phyloP scores from a whole-genome alignment of 2,797 vertebrate genomes.

The Diglossa cyanea region DNA sequence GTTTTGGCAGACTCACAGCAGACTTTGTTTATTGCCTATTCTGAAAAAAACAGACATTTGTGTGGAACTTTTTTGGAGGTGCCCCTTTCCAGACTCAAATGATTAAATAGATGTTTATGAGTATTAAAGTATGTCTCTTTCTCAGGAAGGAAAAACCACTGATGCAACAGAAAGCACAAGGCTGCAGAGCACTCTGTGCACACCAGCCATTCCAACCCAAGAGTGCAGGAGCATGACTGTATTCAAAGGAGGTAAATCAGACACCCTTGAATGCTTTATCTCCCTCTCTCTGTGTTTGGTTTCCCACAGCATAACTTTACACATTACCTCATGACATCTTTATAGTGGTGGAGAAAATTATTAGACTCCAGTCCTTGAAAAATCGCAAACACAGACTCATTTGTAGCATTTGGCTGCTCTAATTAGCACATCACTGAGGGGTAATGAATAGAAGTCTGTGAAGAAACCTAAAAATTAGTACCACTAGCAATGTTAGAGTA shows the following conservation, averaged over 20 bases:
- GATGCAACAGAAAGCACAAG: background rate
- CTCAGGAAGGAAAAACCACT: background rate
- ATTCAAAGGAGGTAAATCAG: constrained; percentile 21
- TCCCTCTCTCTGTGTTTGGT: constrained; percentile 35
- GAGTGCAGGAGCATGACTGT: background rate
- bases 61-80: background rate
- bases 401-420: constrained; percentile 59
- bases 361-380: constrained; percentile 38
- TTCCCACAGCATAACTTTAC: constrained; percentile 53
- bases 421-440: constrained; percentile 69
- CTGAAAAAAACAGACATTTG: background rate
- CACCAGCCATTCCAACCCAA: background rate
- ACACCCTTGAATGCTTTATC: constrained; percentile 44
- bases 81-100: background rate
- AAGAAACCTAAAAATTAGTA: constrained; percentile 63
- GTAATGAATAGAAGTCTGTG: constrained; percentile 58
- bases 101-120: constrained; percentile 7
- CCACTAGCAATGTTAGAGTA: constrained; percentile 50
- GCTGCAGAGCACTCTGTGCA: background rate
- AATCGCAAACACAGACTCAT: constrained; percentile 51
- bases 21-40: background rate
- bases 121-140: background rate
- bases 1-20: background rate
- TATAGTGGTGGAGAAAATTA: constrained; percentile 45
- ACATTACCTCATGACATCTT: constrained; percentile 58